Conservation (phyloP, 23 tunicate species). For the Botrylloides violaceus region DNA sequence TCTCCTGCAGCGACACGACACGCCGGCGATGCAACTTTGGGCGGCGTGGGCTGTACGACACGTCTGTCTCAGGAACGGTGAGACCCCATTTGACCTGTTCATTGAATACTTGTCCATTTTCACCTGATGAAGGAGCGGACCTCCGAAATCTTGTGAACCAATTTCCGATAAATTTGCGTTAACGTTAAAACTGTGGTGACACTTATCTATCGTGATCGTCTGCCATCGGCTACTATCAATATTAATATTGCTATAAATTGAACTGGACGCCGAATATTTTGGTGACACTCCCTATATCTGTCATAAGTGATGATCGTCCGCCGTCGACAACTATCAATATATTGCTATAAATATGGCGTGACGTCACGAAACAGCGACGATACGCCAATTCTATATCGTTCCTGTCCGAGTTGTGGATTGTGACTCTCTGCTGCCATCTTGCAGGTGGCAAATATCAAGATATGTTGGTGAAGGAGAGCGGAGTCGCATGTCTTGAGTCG, state of each 20-base stretch:
- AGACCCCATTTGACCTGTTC: neutral
- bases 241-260: too few relatives aligned
- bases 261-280: too few relatives aligned
- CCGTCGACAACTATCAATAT: too few relatives aligned
- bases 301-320: too few relatives aligned
- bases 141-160: neutral
- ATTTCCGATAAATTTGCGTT: neutral
- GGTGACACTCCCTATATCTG: too few relatives aligned
- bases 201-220: too few relatives aligned
- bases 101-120: neutral
- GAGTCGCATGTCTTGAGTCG: neutral
- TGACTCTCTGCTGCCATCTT: too few relatives aligned
- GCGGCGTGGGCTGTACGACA: conserved; percentile 29
- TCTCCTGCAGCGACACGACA: conserved; percentile 15
- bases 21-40: conserved; percentile 24
- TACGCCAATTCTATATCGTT: too few relatives aligned
- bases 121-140: too few relatives aligned
- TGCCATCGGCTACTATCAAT: neutral
- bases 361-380: too few relatives aligned
- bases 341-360: too few relatives aligned
- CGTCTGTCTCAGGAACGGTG: conserved; percentile 24
- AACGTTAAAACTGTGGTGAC: neutral
- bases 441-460: conserved; percentile 25
- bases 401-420: too few relatives aligned
- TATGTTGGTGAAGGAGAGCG: conserved; percentile 12